phyloP scores from a whole-genome alignment of 2,797 vertebrate species.

The Cephalopachus bancanus region DNA sequence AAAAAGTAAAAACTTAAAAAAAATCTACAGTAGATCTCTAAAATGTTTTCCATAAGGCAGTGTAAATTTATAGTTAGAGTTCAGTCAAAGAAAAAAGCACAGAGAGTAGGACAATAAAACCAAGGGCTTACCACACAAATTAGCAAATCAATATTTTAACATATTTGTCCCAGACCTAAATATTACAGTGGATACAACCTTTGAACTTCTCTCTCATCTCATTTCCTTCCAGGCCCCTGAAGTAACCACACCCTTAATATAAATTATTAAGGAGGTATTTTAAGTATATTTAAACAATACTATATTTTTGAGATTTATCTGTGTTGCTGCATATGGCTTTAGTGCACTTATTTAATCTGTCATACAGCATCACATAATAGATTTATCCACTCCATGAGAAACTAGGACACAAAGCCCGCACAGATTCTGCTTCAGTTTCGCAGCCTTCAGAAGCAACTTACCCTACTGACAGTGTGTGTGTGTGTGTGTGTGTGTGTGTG shows the following conservation, averaged over 20 bases:
- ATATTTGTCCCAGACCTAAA: not conserved
- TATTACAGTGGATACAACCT: not conserved
- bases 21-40: not conserved
- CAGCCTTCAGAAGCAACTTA: not conserved
- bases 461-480: not conserved
- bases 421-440: too few relatives aligned
- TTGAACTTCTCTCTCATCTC: not conserved
- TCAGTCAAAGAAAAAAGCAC: slow-evolving; percentile 29
- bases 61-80: slow-evolving; percentile 29
- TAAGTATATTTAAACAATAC: not conserved
- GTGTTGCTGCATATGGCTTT: not conserved
- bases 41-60: not conserved
- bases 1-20: not conserved
- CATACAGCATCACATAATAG: not conserved
- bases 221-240: not conserved
- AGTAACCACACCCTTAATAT: not conserved
- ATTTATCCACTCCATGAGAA: not conserved
- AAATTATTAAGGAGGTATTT: slow-evolving; percentile 27
- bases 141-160: slow-evolving; percentile 34
- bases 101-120: slow-evolving; percentile 15
- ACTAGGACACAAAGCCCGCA: too few relatives aligned
- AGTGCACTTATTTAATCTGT: not conserved
- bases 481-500: too few relatives aligned
- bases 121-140: not conserved
- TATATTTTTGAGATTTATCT: not conserved